Evolutionary conservation across 2,797 vertebrate genomes (phyloP).

Genomic region (Sebastes variabilis): DNA sequence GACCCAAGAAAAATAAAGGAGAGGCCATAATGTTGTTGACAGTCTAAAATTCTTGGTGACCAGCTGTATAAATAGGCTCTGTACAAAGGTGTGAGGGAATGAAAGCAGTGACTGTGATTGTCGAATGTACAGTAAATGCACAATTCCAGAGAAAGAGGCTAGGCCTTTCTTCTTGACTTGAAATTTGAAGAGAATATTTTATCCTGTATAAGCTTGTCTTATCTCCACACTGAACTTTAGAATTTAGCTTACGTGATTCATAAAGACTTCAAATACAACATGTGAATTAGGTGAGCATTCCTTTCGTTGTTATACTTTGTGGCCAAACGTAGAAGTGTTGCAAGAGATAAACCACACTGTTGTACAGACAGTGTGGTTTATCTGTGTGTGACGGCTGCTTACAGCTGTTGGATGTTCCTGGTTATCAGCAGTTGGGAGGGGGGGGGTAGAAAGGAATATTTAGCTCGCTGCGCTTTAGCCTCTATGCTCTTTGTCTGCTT

Average conservation of each 20-base stretch:
- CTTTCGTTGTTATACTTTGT: conserved; percentile 3
- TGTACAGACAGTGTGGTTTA: neutral
- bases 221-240: conserved; percentile 41
- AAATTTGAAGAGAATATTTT: conserved; percentile 31
- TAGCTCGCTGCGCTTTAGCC: conserved; percentile 57
- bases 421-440: neutral
- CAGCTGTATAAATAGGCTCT: conserved; percentile 32
- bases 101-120: neutral
- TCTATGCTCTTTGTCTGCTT: conserved; percentile 64
- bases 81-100: conserved; percentile 21
- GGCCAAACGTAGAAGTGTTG: conserved; percentile 29
- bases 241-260: conserved; percentile 11
- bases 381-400: neutral
- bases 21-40: conserved; percentile 41
- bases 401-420: neutral
- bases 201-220: conserved; percentile 43
- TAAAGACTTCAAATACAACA: neutral
- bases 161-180: conserved; percentile 36
- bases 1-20: conserved; percentile 60
- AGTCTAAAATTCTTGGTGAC: conserved; percentile 51
- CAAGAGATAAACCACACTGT: neutral
- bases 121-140: conserved; percentile 35
- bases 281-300: conserved; percentile 12
- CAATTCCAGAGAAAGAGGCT: conserved; percentile 14
- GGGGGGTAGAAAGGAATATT: conserved; percentile 20